These are phyloP conservation scores for Setophaga petechia DNA, from an alignment of 2,113 vertebrate species.

Conservation along the genomic window DNA sequence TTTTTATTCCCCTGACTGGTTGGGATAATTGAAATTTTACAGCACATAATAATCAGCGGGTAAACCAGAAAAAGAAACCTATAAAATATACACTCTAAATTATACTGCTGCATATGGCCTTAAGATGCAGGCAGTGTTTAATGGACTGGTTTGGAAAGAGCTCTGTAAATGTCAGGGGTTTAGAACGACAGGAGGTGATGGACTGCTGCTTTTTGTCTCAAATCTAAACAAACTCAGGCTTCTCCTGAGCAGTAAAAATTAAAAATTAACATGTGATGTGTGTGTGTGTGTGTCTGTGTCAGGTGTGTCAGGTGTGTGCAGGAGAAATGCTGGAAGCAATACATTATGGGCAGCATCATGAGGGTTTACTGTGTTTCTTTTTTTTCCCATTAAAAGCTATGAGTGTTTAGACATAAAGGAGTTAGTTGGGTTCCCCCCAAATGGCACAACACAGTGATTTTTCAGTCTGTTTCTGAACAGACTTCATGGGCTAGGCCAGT, in stretches of 20 bases:
- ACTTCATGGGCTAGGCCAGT: not conserved
- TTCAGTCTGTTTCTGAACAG: not conserved
- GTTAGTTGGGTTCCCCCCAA: not conserved
- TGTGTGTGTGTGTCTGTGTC: no score
- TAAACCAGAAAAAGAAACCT: conserved; percentile 26
- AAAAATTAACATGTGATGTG: no score
- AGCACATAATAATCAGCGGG: not conserved
- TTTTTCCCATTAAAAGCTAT: not conserved
- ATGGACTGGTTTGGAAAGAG: not conserved
- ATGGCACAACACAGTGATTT: not conserved
- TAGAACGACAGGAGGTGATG: not conserved
- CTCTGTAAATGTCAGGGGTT: not conserved
- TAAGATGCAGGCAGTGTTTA: not conserved
- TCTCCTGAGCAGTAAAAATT: not conserved
- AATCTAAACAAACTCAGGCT: not conserved
- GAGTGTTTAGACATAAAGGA: not conserved
- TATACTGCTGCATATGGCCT: not conserved
- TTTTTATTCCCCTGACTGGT: conserved; percentile 11
- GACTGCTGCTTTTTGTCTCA: not conserved
- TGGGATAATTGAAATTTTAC: conserved; percentile 48
- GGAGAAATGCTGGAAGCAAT: not conserved
- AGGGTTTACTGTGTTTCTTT: not conserved
- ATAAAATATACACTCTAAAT: conserved; percentile 15
- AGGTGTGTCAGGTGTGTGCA: not conserved
- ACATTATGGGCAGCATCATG: not conserved